phyloP scores from a whole-genome alignment of 2,113 vertebrate genomes.

The Scomber colias region DNA sequence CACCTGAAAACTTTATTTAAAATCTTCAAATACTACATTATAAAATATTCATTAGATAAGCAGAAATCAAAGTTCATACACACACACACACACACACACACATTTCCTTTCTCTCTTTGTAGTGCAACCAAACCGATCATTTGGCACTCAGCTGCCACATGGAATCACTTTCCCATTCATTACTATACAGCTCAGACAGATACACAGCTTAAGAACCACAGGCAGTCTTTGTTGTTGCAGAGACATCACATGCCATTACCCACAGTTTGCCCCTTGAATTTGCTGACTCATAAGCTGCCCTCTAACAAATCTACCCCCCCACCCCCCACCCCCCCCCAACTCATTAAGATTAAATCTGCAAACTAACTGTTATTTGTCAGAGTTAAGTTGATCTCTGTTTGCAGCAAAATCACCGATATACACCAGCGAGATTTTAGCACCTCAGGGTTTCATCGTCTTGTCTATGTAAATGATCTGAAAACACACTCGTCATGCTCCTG shows the following conservation, averaged over 20 bases:
- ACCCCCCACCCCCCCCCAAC: conserved; percentile 16
- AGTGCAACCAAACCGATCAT: background rate
- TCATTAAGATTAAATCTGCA: conserved; percentile 37
- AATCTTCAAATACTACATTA: no score
- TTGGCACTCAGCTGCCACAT: background rate
- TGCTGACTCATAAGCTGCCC: conserved; percentile 50
- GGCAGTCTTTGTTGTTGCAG: conserved; percentile 1
- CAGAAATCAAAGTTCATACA: no score
- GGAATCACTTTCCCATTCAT: conserved; percentile 23
- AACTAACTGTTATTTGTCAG: conserved; percentile 15
- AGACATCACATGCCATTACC: conserved; percentile 6
- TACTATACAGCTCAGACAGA: conserved; percentile 9
- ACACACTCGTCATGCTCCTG: background rate
- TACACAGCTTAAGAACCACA: conserved; percentile 19
- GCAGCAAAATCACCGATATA: background rate
- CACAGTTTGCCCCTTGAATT: conserved; percentile 2
- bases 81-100: no score
- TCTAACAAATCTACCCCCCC: conserved; percentile 15
- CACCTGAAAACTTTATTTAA: no score
- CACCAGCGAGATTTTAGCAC: background rate
- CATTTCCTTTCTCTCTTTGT: background rate
- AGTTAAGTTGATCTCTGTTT: conserved; percentile 30
- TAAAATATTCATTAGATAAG: no score
- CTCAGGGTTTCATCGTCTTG: background rate
- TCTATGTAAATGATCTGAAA: background rate